These are phyloP conservation scores for Eudemis profundana DNA, from an alignment of 2,888 invertebrate species.

Conservation along the genomic window DNA sequence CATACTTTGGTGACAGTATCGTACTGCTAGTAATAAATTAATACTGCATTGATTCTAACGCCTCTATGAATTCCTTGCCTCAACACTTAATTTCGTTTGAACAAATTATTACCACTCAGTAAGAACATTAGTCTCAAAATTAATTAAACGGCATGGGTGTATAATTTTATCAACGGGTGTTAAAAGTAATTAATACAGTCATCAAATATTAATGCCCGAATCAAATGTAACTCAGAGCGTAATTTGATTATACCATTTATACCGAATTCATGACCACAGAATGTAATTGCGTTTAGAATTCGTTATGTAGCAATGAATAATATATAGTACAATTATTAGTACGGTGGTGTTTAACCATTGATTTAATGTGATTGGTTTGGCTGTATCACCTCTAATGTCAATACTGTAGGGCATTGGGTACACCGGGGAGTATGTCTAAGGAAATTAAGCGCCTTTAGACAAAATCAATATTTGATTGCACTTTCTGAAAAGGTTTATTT, in stretches of 20 bases:
- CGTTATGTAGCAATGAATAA: constrained; percentile 32
- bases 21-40: too few species aligned
- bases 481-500: too few species aligned
- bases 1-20: too few species aligned
- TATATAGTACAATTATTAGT: constrained; percentile 26
- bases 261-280: constrained; percentile 25
- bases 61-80: too few species aligned
- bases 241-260: constrained; percentile 37
- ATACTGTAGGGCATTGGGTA: constrained; percentile 6
- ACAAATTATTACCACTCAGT: neutral
- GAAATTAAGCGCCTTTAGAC: neutral
- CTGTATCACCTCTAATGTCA: constrained; percentile 7
- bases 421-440: neutral
- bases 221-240: constrained; percentile 24
- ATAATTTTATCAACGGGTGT: constrained; percentile 24
- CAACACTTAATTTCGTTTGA: too few species aligned
- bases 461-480: too few species aligned
- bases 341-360: constrained; percentile 13
- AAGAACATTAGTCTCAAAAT: constrained; percentile 2
- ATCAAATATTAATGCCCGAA: constrained; percentile 33
- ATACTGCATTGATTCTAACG: too few species aligned
- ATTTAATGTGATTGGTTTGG: constrained; percentile 15
- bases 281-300: constrained; percentile 37
- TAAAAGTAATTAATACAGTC: constrained; percentile 28
- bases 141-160: constrained; percentile 16